Percentiles rank a stretch among this genome's conserved stretches.
Evolutionary conservation across 2,113 vertebrate species (phyloP).

Genomic region (Varanus salvator): DNA sequence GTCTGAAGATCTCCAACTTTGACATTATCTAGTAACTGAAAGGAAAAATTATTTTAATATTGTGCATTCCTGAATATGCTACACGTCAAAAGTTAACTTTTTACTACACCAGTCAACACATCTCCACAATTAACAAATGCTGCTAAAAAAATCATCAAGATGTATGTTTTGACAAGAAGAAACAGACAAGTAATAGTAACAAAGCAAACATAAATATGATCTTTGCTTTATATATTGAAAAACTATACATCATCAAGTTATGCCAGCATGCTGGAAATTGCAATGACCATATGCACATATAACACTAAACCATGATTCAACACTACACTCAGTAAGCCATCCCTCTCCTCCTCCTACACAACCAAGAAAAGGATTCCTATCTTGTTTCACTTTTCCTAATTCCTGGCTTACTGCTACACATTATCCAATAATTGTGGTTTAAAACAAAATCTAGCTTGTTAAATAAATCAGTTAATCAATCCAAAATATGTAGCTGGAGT

Average conservation of each 20-base stretch:
- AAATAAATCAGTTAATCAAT: too few relatives aligned
- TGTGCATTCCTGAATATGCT: slow-evolving; percentile 4
- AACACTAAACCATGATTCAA: too few relatives aligned
- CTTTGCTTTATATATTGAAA: not conserved
- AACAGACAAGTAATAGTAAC: not conserved
- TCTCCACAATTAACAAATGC: not conserved
- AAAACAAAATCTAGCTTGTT: not conserved
- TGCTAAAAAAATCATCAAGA: not conserved
- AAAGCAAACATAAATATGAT: not conserved
- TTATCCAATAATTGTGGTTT: not conserved
- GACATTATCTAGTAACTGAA: slow-evolving; percentile 81
- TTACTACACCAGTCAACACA: not conserved
- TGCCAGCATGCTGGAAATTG: not conserved
- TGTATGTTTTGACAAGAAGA: not conserved
- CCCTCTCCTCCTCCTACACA: not conserved
- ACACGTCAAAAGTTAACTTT: not conserved
- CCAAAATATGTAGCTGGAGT: too few relatives aligned
- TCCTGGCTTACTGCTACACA: not conserved
- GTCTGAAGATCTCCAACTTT: slow-evolving; percentile 83
- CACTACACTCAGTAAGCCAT: not conserved
- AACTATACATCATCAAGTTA: not conserved
- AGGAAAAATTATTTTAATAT: slow-evolving; percentile 41
- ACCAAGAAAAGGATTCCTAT: not conserved
- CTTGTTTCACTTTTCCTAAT: not conserved
- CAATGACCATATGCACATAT: not conserved